Conservation (phyloP, 2,888 invertebrate genomes). For the Latrodectus elegans region DNA sequence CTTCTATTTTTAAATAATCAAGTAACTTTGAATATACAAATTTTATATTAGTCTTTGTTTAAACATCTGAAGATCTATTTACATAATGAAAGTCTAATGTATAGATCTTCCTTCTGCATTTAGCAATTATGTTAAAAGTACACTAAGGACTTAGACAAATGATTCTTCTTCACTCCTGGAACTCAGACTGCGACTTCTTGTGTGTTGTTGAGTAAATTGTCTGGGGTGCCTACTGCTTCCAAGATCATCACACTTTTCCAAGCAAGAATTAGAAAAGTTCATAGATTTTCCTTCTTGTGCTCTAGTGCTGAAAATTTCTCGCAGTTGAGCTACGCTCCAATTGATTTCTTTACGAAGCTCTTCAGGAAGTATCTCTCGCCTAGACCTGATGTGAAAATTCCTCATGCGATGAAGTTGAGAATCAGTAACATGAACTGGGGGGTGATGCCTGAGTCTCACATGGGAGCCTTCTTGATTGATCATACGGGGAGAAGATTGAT, state of each 20-base stretch:
- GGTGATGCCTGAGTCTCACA: constrained; percentile 78
- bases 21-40: neutral
- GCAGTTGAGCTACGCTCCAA: constrained; percentile 74
- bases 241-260: constrained; percentile 44
- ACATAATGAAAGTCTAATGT: neutral
- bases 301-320: constrained; percentile 72
- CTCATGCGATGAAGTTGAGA: constrained; percentile 60
- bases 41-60: neutral
- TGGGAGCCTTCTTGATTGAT: constrained; percentile 39
- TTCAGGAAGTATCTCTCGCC: constrained; percentile 68
- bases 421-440: constrained; percentile 80
- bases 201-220: constrained; percentile 47
- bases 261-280: constrained; percentile 16
- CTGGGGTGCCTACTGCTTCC: constrained; percentile 23
- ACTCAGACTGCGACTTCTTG: constrained; percentile 61
- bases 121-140: constrained; percentile 39
- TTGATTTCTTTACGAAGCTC: constrained; percentile 72
- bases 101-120: constrained; percentile 29
- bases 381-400: constrained; percentile 57
- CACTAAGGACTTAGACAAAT: constrained; percentile 62
- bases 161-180: constrained; percentile 65
- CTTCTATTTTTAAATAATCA: neutral
- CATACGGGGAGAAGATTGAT: constrained; percentile 42
- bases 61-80: neutral
- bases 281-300: constrained; percentile 23